Evolutionary conservation across 2,113 vertebrate genomes (phyloP), one percentile per base, ranked within the genome.

Genomic region (Canis aureus): DNA sequence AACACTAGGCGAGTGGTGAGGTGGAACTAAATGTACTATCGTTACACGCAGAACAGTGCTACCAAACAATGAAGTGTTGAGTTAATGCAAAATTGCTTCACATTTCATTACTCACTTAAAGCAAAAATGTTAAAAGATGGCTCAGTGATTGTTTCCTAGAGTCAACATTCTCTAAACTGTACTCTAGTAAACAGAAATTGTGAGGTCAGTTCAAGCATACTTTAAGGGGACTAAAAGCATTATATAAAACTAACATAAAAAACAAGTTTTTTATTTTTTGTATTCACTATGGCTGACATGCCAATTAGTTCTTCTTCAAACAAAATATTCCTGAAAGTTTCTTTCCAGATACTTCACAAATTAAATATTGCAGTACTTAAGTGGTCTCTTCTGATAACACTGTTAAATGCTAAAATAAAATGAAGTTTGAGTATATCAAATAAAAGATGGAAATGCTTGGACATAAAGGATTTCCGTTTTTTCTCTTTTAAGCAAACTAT

Each of bases 201-300:
- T 59, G 43, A 89, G 27, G 5, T 80, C 35, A 85, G 35, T 22
- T 49, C 25, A 62, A 29, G 5, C 22, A 62, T 19, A 59, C 11
- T 11, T 57, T 81, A 23, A 74, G 20, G 83, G 57, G 29, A 87
- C 60, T 85, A 78, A 86, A 87, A 59, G 13, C 32, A 51, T 16
- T 66, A 8, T 9, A 78, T 53, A 95, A 94, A 92, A 95, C 49
- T 62, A 90, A 87, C 80, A 91, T 80, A 19, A 66, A 91, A 91
- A 83, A 16, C 64, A 49, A 20, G 1, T 43, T 94, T 86, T 53
- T 32, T 43, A 43, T 43, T 43, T 43, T 43, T 43, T 43, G 6
- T 43, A 43, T 43, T 74, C 53, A 29, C 35, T 27, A 27, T 69
- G n/a, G 17, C 19, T 93, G 57, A 80, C 29, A 86, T 82, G 16